Conservation (phyloP, 2,888 invertebrate genomes). For the Ypsolopha scabrella region DNA sequence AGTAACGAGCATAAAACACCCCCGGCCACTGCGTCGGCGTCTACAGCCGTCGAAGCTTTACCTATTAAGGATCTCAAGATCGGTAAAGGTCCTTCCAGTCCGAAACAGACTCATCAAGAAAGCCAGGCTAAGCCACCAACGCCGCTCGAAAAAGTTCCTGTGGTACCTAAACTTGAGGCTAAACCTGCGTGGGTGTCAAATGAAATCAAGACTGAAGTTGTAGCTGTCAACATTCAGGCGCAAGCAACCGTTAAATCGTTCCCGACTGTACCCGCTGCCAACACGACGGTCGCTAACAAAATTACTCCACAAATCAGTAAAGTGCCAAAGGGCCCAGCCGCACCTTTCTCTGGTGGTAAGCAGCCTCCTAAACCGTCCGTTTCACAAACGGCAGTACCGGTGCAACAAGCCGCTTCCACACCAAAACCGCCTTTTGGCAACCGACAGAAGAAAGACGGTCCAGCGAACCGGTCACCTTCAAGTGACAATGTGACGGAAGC, state of each 20-base stretch:
- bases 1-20: conserved; percentile 32
- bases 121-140: conserved; percentile 27
- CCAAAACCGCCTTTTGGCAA: conserved; percentile 60
- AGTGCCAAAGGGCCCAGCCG: conserved; percentile 47
- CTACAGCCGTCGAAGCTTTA: conserved; percentile 36
- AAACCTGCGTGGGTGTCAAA: conserved; percentile 45
- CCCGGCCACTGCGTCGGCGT: conserved; percentile 24
- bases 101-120: conserved; percentile 34
- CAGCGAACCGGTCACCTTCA: conserved; percentile 46
- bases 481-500: conserved; percentile 39
- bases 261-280: conserved; percentile 23
- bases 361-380: conserved; percentile 52
- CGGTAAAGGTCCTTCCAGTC: conserved; percentile 41
- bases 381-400: conserved; percentile 54
- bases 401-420: conserved; percentile 51
- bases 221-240: conserved; percentile 15
- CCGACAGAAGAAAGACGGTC: conserved; percentile 55
- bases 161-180: conserved; percentile 35
- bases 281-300: conserved; percentile 24
- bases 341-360: conserved; percentile 57
- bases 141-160: conserved; percentile 32
- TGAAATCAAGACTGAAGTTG: conserved; percentile 25
- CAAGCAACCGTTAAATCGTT: conserved; percentile 24
- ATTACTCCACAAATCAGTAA: conserved; percentile 17
- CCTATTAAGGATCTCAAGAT: conserved; percentile 61